These are phyloP conservation scores for Stictocephala bisonia DNA, from an alignment of 2,888 invertebrate genomes.

Conservation along the genomic window DNA sequence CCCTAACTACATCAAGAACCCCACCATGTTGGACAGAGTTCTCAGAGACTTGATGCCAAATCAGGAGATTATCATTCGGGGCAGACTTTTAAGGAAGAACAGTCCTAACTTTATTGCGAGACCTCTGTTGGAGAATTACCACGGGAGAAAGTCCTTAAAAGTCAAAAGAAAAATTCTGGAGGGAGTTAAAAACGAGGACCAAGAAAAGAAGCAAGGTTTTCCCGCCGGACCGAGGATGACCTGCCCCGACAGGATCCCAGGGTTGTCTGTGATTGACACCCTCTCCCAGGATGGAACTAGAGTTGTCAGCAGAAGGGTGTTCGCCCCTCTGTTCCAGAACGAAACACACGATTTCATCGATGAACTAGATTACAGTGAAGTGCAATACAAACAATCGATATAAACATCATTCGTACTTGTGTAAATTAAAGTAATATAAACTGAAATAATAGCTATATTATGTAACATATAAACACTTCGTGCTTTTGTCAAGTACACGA, in stretches of 20 bases:
- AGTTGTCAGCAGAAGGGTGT: slow-evolving; percentile 3
- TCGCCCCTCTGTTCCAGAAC: slow-evolving; percentile 8
- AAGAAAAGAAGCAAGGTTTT: not conserved
- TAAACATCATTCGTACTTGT: not conserved
- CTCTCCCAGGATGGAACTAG: slow-evolving; percentile 1
- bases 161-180: slow-evolving; percentile 13
- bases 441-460: too few relatives aligned
- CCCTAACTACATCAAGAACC: slow-evolving; percentile 12
- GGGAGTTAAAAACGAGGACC: not conserved
- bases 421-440: too few relatives aligned
- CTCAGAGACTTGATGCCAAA: slow-evolving; percentile 20
- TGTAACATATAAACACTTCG: too few relatives aligned
- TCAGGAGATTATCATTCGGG: slow-evolving; percentile 18
- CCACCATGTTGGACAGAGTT: not conserved
- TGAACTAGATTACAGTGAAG: slow-evolving; percentile 25
- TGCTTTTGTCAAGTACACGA: too few relatives aligned
- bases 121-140: slow-evolving; percentile 20
- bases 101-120: slow-evolving; percentile 22
- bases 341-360: slow-evolving; percentile 24
- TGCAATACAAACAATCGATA: not conserved
- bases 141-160: not conserved
- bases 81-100: not conserved
- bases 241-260: not conserved
- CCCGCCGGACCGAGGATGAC: not conserved
- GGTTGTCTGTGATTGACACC: slow-evolving; percentile 2